Conservation (phyloP, 2,888 invertebrate species). For the Pecten maximus region DNA sequence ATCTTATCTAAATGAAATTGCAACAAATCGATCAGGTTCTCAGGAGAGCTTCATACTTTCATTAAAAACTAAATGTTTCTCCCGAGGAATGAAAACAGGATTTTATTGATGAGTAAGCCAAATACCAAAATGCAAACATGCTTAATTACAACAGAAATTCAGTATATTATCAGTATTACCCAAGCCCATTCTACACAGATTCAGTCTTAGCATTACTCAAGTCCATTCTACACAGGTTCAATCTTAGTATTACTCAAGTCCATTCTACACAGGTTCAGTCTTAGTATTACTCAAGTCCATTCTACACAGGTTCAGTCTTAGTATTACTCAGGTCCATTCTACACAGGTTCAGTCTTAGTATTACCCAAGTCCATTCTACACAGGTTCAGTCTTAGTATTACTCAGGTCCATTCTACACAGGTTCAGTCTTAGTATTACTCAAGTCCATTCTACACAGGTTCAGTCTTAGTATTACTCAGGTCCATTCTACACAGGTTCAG, state of each 20-base stretch:
- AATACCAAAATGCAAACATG: slow-evolving; percentile 12
- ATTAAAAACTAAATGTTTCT: background rate
- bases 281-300: too few species aligned
- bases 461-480: background rate
- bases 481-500: background rate
- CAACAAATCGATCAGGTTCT: slow-evolving; percentile 9
- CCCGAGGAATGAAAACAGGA: background rate
- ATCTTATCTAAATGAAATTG: slow-evolving; percentile 27
- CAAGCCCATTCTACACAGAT: background rate
- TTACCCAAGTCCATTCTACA: too few species aligned
- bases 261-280: background rate
- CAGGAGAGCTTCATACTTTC: background rate
- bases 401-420: background rate
- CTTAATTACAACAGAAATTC: background rate
- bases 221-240: too few species aligned
- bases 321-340: background rate
- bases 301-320: too few species aligned
- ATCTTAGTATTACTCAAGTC: background rate
- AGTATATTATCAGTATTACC: background rate
- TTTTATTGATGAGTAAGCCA: background rate
- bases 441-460: too few species aligned
- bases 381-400: background rate
- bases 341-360: background rate
- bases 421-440: too few species aligned
- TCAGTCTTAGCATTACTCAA: too few species aligned